Conservation (phyloP, 2,888 invertebrate genomes). For the Metacarcinus magister region DNA sequence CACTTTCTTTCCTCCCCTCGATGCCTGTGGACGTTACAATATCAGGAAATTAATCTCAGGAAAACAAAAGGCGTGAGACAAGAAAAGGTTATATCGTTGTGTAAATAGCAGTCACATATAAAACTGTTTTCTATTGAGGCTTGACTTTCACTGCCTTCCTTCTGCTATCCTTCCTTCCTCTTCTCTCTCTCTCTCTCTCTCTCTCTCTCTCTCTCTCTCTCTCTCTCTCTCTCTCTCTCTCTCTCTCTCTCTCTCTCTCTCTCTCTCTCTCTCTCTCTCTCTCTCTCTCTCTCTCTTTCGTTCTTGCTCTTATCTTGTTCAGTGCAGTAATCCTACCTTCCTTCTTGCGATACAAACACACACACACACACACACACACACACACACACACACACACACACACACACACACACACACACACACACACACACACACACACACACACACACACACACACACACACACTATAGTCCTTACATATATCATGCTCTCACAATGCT, state of each 20-base stretch:
- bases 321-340: not conserved
- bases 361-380: constrained; percentile 39
- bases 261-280: constrained; percentile 43
- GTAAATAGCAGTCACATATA: not conserved
- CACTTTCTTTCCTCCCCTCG: not conserved
- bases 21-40: not conserved
- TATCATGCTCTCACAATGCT: not conserved
- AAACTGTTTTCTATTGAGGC: not conserved
- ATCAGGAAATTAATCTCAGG: constrained; percentile 22
- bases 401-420: constrained; percentile 29
- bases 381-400: constrained; percentile 39
- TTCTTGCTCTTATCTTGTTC: not conserved
- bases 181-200: constrained; percentile 45
- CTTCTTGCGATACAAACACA: not conserved
- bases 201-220: not conserved
- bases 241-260: not conserved
- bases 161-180: not conserved
- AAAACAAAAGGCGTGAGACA: constrained; percentile 32
- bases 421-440: constrained; percentile 26
- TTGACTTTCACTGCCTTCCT: not conserved
- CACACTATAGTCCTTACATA: not conserved
- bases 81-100: not conserved
- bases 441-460: not conserved
- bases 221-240: not conserved
- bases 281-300: not conserved